Conservation (phyloP, 2,888 invertebrate species). For the Antheraea assamensis region DNA sequence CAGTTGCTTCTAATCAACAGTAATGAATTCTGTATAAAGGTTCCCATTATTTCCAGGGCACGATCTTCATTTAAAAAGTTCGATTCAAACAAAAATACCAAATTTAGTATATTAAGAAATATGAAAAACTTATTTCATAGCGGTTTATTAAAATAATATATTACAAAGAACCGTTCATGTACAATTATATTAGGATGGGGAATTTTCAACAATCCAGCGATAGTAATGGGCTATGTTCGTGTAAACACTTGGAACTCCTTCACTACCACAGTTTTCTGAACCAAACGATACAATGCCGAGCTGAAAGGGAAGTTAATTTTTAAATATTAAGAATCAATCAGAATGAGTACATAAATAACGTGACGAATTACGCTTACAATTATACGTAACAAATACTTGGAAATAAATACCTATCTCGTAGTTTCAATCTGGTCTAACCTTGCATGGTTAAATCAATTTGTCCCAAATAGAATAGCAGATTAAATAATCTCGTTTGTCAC, state of each 20-base stretch:
- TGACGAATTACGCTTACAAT: too few relatives aligned
- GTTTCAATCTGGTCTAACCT: too few relatives aligned
- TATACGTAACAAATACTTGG: too few relatives aligned
- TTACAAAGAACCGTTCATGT: slow-evolving; percentile 3
- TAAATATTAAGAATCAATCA: too few relatives aligned
- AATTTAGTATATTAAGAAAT: background rate
- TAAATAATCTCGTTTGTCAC: too few relatives aligned
- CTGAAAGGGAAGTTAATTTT: slow-evolving; percentile 58
- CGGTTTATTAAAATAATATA: slow-evolving; percentile 11
- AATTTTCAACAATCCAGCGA: slow-evolving; percentile 87
- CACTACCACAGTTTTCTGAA: slow-evolving; percentile 88
- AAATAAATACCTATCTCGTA: too few relatives aligned
- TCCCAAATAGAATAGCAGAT: too few relatives aligned
- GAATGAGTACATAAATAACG: background rate
- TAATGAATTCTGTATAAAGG: too few relatives aligned
- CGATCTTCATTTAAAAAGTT: too few relatives aligned
- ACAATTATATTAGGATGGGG: slow-evolving; percentile 42
- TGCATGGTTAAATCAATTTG: too few relatives aligned
- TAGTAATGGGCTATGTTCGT: slow-evolving; percentile 88
- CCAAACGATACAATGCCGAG: slow-evolving; percentile 91
- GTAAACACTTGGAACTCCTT: slow-evolving; percentile 89
- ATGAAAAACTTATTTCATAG: background rate
- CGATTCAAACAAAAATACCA: too few relatives aligned
- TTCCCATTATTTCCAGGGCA: too few relatives aligned
- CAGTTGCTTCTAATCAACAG: background rate